Base-by-base conservation (phyloP, 1,140 invertebrate species). In the Drosophila jambulina region DNA sequence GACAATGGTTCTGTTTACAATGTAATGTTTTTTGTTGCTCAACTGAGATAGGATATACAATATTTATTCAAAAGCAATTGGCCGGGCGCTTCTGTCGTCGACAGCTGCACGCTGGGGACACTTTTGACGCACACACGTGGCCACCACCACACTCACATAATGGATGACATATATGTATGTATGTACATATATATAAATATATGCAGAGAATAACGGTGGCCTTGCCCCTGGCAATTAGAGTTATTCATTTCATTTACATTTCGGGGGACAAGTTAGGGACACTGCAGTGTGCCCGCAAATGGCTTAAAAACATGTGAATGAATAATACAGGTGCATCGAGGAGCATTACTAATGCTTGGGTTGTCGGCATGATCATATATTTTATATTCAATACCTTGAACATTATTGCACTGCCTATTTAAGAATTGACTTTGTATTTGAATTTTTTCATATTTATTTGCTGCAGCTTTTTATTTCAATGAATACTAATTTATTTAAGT, bases 191-290 rank as follows among this genome's bases (percentile, higher is more conserved):
- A 70, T 6, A 49, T 29, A 48, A 27, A 49, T 29, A 49, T 29
- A 32, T 59, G 53, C 43, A 71, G 46, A 60, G 53, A 58, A 67
- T 62, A 62, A 49, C 49, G 48, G 59, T 69, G 83, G 82, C 83
- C 83, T 86, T 86, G 80, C 76, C 65, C 61, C 45, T 76, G 61
- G 29, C 80, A 88, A 86, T 86, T 86, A 83, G 77, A 87, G 83
- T 88, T 87, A 88, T 88, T 83, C 34, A 36, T 36, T 88, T 80
- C 45, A 77, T 68, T 88, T 72, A 77, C 51, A 70, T 54, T 70
- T 38, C 15, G 34, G 54, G 60, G 75, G 59, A 83, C 62, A 65
- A 74, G 63, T 79, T 25, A 36, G 15, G 74, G 70, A 27, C 54
- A 45, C 34, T 56, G 59, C 42, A 49, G 27, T 36, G 21, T 40